These are phyloP conservation scores for Pseudococcus jackbeardsleyi DNA, from an alignment of 2,888 invertebrate genomes.

Conservation along the genomic window DNA sequence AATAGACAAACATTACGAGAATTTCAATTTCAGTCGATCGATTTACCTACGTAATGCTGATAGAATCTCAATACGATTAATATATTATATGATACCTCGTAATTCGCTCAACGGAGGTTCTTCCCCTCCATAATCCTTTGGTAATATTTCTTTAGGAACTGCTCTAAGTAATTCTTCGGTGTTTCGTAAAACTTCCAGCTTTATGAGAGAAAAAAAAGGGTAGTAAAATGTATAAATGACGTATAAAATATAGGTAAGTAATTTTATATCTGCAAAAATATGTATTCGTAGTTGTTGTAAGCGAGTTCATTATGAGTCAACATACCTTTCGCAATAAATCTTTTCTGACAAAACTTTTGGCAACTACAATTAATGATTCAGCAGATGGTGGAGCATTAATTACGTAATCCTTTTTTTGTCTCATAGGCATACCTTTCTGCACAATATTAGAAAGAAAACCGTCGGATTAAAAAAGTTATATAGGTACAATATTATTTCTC, in stretches of 20 bases:
- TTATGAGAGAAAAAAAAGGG: constrained; percentile 2
- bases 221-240: not conserved
- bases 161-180: constrained; percentile 41
- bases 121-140: constrained; percentile 61
- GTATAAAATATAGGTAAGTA: not conserved
- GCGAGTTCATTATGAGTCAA: constrained; percentile 17
- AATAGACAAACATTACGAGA: not conserved
- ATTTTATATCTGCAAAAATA: constrained; percentile 10
- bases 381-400: constrained; percentile 66
- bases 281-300: too few species aligned
- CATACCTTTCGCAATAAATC: constrained; percentile 66
- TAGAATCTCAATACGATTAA: constrained; percentile 12
- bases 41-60: not conserved
- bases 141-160: constrained; percentile 55
- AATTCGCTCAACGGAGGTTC: constrained; percentile 30
- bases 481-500: not conserved
- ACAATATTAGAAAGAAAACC: not conserved
- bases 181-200: constrained; percentile 58
- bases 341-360: constrained; percentile 66
- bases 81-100: constrained; percentile 23
- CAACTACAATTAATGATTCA: constrained; percentile 66
- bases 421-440: constrained; percentile 65
- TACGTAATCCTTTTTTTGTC: constrained; percentile 61
- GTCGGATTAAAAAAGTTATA: not conserved
- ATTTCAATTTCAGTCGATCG: not conserved